Evolutionary conservation across 2,888 invertebrate species (phyloP), one percentile per base, ranked within the genome.

Genomic region (Sturmia bella): DNA sequence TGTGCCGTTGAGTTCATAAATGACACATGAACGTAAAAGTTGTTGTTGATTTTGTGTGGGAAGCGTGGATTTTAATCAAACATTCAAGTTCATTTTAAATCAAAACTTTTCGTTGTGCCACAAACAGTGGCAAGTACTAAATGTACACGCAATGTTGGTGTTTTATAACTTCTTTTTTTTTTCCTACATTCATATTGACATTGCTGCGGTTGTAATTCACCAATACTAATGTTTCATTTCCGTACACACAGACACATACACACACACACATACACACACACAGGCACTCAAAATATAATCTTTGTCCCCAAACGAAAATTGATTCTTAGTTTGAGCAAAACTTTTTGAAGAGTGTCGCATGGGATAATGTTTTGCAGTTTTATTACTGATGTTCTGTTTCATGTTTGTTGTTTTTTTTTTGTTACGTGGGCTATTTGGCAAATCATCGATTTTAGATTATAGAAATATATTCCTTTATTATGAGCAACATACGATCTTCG

Each of bases 321-420:
- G 82, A 82, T 78, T 82, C 73, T 74, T 78, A 78, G 82, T 74
- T 82, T 52, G 45, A 43, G 39, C 37, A 74, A 78, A 78, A 74
- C 5, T 78, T 70, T 50, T 69, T 32, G 39, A 17, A 70, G 64
- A 82, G 52, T 78, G 82, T 82, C 74, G 82, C 74, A 74, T 75
- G 74, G 74, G 66, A 78, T 57, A 76, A 64, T 69, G 50, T 63
- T 78, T 63, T 70, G n/a, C 7, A n/a, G 27, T 57, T 79, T 52
- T 68, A 37, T 57, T 72, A 66, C 17, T 52, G 15, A 21, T 52
- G 19, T 54, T 66, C 13, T n/a, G n/a, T 39, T 41, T 48, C 24
- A 9, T 17, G 13, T 56, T 64, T 0, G 15, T 43, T 64, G 54
- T 17, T 6, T 39, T 15, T 64, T 63, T 17, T 6, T 39, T 15